Percentiles rank a stretch among this genome's conserved stretches.
These are phyloP conservation scores for Melinaea marsaeus DNA, from an alignment of 2,888 invertebrate genomes.

Conservation along the genomic window DNA sequence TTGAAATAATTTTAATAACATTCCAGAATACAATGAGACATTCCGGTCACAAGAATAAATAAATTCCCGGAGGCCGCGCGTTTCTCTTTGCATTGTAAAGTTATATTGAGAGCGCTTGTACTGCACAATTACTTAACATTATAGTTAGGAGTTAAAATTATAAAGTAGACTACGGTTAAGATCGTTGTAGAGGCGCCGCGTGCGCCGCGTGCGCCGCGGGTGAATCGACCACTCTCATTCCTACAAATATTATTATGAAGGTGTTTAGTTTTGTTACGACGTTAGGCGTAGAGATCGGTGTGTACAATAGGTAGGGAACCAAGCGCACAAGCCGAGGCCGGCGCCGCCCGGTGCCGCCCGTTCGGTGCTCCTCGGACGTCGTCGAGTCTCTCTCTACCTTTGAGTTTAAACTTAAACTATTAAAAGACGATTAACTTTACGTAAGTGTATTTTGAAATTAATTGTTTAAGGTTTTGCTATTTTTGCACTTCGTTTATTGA, in stretches of 20 bases:
- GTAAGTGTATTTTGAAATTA: conserved; percentile 5
- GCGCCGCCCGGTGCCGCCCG: conserved; percentile 43
- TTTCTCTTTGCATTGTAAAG: conserved; percentile 28
- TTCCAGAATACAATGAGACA: conserved; percentile 25
- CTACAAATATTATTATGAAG: conserved; percentile 6
- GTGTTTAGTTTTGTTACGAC: not conserved
- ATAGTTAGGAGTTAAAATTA: conserved; percentile 73
- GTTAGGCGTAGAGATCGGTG: conserved; percentile 1
- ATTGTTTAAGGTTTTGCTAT: conserved; percentile 26
- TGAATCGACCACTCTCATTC: conserved; percentile 1
- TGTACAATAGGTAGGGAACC: conserved; percentile 17
- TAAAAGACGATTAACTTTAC: not conserved
- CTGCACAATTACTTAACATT: conserved; percentile 69
- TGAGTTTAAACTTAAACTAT: conserved; percentile 1
- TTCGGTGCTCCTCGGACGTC: conserved; percentile 38
- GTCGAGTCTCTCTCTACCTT: not conserved
- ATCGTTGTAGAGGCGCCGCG: conserved; percentile 44
- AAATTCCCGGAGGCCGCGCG: conserved; percentile 19
- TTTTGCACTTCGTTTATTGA: conserved; percentile 27
- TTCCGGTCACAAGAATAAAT: conserved; percentile 19
- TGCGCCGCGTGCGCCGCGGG: conserved; percentile 3
- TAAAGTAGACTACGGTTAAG: conserved; percentile 62
- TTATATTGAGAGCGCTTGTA: conserved; percentile 39
- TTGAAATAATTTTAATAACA: conserved; percentile 21
- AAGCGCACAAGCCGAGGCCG: conserved; percentile 41